These are phyloP conservation scores for Leptinotarsa juncta DNA, from an alignment of 2,888 invertebrate genomes.

Conservation along the genomic window DNA sequence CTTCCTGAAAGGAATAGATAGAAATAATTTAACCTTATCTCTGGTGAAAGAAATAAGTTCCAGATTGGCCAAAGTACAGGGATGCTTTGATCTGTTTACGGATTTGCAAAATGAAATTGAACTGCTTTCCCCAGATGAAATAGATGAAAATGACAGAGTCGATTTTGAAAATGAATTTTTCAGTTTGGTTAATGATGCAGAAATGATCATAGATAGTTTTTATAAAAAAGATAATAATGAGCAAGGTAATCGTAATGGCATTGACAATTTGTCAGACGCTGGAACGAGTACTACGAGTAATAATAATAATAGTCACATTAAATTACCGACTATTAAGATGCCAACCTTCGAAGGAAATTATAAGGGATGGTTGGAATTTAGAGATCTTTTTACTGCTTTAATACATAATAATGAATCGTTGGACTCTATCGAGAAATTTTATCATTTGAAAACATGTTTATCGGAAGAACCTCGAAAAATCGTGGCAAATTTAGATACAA, in stretches of 20 bases:
- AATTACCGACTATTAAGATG: background rate
- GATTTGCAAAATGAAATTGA: slow-evolving; percentile 5
- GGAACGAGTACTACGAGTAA: background rate
- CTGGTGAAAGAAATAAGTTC: slow-evolving; percentile 2
- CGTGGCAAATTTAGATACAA: slow-evolving; percentile 21
- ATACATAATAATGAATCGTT: slow-evolving; percentile 10
- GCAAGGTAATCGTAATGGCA: background rate
- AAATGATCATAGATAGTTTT: background rate
- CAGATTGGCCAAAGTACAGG: background rate
- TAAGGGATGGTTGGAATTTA: slow-evolving; percentile 34
- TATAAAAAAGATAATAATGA: background rate
- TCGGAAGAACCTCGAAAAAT: slow-evolving; percentile 15
- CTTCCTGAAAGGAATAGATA: background rate
- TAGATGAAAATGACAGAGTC: background rate
- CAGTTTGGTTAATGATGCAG: background rate
- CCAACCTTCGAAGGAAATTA: slow-evolving; percentile 11
- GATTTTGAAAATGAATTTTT: slow-evolving; percentile 2
- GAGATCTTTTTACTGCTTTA: slow-evolving; percentile 29
- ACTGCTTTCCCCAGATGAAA: slow-evolving; percentile 5
- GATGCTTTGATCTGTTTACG: background rate
- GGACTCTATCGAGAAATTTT: slow-evolving; percentile 25
- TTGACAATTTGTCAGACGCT: background rate
- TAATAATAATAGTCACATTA: slow-evolving; percentile 17
- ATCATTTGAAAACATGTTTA: slow-evolving; percentile 23
- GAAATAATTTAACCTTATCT: background rate